Evolutionary conservation across 1,140 invertebrate species (phyloP).

Genomic region (Brachionus sp.): DNA sequence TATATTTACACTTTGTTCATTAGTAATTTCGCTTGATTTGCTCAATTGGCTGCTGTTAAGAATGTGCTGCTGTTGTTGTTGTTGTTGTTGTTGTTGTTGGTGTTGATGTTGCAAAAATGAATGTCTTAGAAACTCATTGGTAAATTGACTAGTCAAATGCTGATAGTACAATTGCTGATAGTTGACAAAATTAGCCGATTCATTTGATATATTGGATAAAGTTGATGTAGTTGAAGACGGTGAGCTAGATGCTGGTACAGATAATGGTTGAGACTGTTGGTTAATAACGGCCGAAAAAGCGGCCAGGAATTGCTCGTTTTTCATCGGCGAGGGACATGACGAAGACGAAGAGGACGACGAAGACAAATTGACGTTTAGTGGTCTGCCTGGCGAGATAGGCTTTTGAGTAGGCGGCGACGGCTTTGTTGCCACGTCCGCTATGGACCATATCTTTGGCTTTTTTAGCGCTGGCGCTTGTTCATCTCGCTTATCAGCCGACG

Average conservation of each 20-base stretch:
- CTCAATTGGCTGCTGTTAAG: too few relatives aligned
- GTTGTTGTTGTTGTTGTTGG: neutral
- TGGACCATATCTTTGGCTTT: conserved; percentile 45
- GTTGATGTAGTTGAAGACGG: conserved; percentile 20
- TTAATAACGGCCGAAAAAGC: neutral
- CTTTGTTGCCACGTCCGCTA: conserved; percentile 38
- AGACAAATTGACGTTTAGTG: neutral
- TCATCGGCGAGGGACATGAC: conserved; percentile 32
- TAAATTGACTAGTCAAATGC: conserved; percentile 44
- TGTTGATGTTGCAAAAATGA: conserved; percentile 10
- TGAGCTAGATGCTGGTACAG: conserved; percentile 29
- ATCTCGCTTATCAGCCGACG: neutral
- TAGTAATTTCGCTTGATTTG: neutral
- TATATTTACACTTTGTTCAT: neutral
- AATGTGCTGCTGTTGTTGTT: neutral
- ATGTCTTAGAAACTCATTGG: conserved; percentile 30
- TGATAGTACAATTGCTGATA: conserved; percentile 44
- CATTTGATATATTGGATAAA: neutral
- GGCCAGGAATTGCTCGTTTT: conserved; percentile 26
- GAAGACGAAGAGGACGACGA: conserved; percentile 25
- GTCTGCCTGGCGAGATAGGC: neutral
- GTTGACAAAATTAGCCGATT: neutral
- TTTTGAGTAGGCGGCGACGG: neutral
- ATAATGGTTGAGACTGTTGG: neutral
- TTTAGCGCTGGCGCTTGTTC: neutral